Base-by-base conservation (phyloP, 1,140 invertebrate genomes). In the Scylla paramamosain region DNA sequence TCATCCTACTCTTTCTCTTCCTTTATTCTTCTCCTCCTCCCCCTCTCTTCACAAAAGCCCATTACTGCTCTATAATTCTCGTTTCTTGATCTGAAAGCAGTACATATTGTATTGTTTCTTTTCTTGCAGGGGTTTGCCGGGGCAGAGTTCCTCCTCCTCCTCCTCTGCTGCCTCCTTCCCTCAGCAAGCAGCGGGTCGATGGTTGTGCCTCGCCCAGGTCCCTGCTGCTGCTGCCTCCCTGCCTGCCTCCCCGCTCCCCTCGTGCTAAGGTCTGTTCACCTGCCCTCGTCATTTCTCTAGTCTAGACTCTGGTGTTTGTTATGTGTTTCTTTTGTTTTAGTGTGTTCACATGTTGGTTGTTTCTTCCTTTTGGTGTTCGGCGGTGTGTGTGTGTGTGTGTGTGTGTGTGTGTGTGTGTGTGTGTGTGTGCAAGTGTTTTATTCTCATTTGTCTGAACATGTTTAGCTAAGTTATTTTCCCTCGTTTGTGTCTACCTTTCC, bases 21-120 rank as follows among this genome's bases (percentile, higher is more conserved):
- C 16, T n/a, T 32, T 31, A 12, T 91, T n/a, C 90, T 91, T 67
- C 90, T 59, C 48, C 46, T 91, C 28, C 46, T 28, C 28, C 86
- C 8, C 46, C 14, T 59, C 52, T 59, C 52, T 59, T 59, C 52
- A 59, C 52, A 59, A 20, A 12, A 59, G 0, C 12, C 10, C 16
- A 59, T 59, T 20, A 59, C 52, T 4, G 52, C 10, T 12, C 16
- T 59, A 59, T 59, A 29, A 29, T 86, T 59, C 52, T 59, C 52
- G 0, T 59, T 59, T 59, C 52, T 59, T 59, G 16, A 20, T 12
- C 16, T 12, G 12, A 59, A 12, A 59, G 52, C 52, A 59, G 52
- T 20, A 14, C 52, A 59, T 20, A 59, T 59, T 59, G 16, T 59
- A 59, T 59, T 59, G 52, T 20, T 59, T 59, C 52, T 59, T 59